phyloP scores from a whole-genome alignment of 2,888 invertebrate species.

The Mimumesa dahlbomi region DNA sequence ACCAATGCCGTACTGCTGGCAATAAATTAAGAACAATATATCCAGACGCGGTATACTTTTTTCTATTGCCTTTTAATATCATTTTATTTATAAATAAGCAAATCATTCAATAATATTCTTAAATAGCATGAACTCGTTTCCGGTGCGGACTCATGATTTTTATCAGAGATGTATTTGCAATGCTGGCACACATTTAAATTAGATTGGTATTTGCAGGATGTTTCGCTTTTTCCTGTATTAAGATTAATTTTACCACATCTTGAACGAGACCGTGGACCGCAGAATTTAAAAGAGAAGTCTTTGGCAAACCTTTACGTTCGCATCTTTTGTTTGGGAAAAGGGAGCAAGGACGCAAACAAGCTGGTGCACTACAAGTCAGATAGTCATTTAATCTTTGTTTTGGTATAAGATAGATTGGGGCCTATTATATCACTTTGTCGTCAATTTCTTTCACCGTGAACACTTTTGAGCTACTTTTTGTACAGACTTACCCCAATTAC shows the following conservation, averaged over 20 bases:
- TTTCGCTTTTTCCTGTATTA: conserved; percentile 87
- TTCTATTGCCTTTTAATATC: too few species aligned
- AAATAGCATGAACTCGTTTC: too few species aligned
- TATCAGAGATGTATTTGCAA: too few species aligned
- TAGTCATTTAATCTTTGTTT: conserved; percentile 17
- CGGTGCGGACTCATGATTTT: too few species aligned
- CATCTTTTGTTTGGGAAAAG: conserved; percentile 87
- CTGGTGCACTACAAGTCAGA: conserved; percentile 82
- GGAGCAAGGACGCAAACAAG: conserved; percentile 83
- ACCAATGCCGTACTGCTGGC: conserved; percentile 80
- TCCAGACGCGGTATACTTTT: conserved; percentile 71
- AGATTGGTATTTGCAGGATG: conserved; percentile 78
- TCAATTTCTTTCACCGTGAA: too few species aligned
- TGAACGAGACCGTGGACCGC: conserved; percentile 90
- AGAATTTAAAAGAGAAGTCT: conserved; percentile 90
- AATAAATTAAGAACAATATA: conserved; percentile 73
- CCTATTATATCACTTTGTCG: too few species aligned
- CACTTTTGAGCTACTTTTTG: too few species aligned
- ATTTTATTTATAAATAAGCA: not conserved
- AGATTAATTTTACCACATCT: conserved; percentile 89
- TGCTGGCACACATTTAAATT: not conserved
- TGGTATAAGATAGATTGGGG: too few species aligned
- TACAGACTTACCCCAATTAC: too few species aligned
- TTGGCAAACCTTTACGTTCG: conserved; percentile 88
- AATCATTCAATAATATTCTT: too few species aligned